Percentiles rank a stretch among this genome's conserved stretches.
These are phyloP conservation scores for Azemiops feae DNA, from an alignment of 2,113 vertebrate genomes.

Conservation along the genomic window DNA sequence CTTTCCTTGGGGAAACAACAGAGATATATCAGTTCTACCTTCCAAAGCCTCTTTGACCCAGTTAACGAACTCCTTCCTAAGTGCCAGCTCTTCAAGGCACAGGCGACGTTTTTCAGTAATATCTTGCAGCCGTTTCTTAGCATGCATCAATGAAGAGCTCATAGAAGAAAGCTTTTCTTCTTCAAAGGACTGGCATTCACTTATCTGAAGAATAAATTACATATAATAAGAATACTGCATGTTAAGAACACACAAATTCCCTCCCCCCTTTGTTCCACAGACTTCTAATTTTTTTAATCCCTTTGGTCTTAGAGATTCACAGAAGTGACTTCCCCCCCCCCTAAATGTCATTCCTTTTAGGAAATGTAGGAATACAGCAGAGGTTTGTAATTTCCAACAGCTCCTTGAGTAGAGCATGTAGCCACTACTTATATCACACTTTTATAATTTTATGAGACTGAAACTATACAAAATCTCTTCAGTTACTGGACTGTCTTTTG, in stretches of 20 bases:
- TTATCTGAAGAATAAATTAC: background rate
- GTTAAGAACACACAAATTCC: background rate
- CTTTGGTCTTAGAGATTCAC: background rate
- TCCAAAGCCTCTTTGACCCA: conserved; percentile 86
- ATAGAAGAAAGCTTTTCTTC: conserved; percentile 77
- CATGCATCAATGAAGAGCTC: conserved; percentile 75
- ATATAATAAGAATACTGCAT: background rate
- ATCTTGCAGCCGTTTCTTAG: conserved; percentile 75
- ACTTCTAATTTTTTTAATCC: background rate
- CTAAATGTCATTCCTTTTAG: background rate
- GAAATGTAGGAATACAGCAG: background rate
- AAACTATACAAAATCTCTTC: no score
- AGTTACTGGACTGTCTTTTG: background rate
- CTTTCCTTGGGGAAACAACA: background rate
- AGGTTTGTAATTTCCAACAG: background rate
- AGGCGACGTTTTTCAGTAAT: conserved; percentile 72
- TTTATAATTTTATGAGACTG: background rate
- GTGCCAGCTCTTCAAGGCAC: conserved; percentile 77
- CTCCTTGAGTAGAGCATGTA: background rate
- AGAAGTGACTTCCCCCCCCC: background rate
- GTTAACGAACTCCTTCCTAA: conserved; percentile 74
- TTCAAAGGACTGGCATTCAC: conserved; percentile 60
- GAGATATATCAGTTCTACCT: conserved; percentile 70
- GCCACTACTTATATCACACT: no score
- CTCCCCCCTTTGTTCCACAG: background rate